Percentiles rank a stretch among this genome's conserved stretches.
These are phyloP conservation scores for Ctenicera cuprea DNA, from an alignment of 2,888 invertebrate genomes.

Conservation along the genomic window DNA sequence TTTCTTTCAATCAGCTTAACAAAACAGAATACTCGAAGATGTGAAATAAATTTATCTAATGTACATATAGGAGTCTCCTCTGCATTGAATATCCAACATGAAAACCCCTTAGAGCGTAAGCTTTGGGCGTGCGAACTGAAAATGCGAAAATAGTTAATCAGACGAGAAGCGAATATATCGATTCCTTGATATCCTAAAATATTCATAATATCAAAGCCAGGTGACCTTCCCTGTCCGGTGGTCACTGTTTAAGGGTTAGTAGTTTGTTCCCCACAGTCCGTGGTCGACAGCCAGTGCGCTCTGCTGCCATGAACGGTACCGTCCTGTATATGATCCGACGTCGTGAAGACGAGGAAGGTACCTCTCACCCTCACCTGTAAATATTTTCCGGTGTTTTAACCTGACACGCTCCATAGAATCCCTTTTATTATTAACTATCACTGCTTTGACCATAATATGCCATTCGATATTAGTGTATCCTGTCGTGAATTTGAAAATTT, in stretches of 20 bases:
- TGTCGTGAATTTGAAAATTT: constrained; percentile 17
- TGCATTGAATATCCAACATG: not conserved
- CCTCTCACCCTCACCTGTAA: constrained; percentile 29
- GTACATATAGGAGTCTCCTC: not conserved
- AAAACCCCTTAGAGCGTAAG: not conserved
- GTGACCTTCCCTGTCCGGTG: constrained; percentile 37
- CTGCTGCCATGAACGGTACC: constrained; percentile 32
- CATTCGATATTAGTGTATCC: constrained; percentile 12
- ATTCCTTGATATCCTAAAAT: constrained; percentile 33
- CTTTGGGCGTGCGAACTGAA: not conserved
- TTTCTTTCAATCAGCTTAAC: too few species aligned
- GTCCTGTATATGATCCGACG: constrained; percentile 22
- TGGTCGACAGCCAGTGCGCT: constrained; percentile 25
- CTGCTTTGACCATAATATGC: constrained; percentile 2
- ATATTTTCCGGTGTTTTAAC: constrained; percentile 5
- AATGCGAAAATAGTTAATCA: constrained; percentile 36
- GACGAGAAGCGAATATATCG: constrained; percentile 33
- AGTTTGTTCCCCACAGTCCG: constrained; percentile 10
- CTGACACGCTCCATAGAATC: not conserved
- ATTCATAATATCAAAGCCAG: constrained; percentile 32
- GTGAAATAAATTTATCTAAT: not conserved
- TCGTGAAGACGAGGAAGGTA: constrained; percentile 36
- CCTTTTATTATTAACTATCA: not conserved
- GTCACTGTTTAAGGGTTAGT: constrained; percentile 16
- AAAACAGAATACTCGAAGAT: too few species aligned